phyloP scores from a whole-genome alignment of 2,113 vertebrate species.

The Ptilorrhoa leucosticta region DNA sequence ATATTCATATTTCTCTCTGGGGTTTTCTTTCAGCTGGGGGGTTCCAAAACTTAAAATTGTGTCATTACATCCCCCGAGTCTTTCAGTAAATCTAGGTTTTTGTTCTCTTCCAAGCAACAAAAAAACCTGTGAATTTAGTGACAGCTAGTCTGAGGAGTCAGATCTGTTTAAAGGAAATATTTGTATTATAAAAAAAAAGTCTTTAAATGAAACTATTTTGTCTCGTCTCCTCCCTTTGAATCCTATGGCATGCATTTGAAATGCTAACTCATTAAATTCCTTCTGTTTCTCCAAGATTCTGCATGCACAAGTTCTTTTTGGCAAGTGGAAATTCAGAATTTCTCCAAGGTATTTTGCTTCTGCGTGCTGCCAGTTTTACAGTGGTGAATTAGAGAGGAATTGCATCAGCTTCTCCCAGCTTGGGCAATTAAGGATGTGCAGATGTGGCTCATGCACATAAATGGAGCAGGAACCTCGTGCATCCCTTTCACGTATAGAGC shows the following conservation, averaged over 20 bases:
- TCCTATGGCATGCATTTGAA: background rate
- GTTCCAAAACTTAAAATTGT: background rate
- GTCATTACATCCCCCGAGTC: background rate
- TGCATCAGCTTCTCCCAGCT: background rate
- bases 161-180: background rate
- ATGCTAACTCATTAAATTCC: background rate
- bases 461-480: background rate
- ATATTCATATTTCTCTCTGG: background rate
- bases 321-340: background rate
- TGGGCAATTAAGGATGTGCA: background rate
- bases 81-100: background rate
- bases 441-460: background rate
- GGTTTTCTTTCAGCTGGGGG: background rate
- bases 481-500: background rate
- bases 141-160: background rate
- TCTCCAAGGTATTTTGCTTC: background rate
- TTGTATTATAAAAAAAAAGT: background rate
- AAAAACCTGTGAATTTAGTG: background rate
- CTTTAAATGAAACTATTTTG: slow-evolving; percentile 11
- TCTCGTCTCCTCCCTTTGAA: background rate
- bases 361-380: background rate
- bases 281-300: slow-evolving; percentile 2
- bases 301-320: background rate
- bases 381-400: background rate
- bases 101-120: background rate